Evolutionary conservation across 2,797 vertebrate species (phyloP).

Genomic region (Morus bassanus): DNA sequence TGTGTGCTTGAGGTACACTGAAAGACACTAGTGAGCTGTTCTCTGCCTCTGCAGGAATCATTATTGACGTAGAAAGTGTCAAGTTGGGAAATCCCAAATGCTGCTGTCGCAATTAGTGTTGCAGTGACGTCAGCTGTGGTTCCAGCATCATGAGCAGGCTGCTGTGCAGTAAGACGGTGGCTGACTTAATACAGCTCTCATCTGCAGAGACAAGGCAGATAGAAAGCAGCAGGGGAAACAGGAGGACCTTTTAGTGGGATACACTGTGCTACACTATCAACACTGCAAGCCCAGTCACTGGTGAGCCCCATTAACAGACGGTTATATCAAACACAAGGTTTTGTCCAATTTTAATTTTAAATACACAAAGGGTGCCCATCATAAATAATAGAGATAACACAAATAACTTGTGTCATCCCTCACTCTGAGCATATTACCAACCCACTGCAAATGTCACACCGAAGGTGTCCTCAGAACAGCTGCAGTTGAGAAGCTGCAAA

Average conservation of each 20-base stretch:
- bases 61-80: background rate
- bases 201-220: background rate
- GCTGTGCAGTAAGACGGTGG: background rate
- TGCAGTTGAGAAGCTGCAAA: background rate
- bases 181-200: background rate
- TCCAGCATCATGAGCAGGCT: background rate
- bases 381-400: background rate
- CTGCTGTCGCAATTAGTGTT: background rate
- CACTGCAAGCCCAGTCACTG: background rate
- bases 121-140: rapidly evolving
- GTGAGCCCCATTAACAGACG: background rate
- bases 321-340: background rate
- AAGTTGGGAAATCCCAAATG: background rate
- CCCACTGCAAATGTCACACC: background rate
- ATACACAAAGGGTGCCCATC: background rate
- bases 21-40: background rate
- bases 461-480: background rate
- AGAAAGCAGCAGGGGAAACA: background rate
- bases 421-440: background rate
- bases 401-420: background rate
- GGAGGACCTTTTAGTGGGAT: background rate
- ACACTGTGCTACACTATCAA: background rate
- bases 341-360: background rate
- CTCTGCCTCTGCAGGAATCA: background rate
- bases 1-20: background rate